Percentiles rank a stretch among this genome's conserved stretches.
Conservation (phyloP, 2,113 vertebrate species). For the Gopherus evgoodei region DNA sequence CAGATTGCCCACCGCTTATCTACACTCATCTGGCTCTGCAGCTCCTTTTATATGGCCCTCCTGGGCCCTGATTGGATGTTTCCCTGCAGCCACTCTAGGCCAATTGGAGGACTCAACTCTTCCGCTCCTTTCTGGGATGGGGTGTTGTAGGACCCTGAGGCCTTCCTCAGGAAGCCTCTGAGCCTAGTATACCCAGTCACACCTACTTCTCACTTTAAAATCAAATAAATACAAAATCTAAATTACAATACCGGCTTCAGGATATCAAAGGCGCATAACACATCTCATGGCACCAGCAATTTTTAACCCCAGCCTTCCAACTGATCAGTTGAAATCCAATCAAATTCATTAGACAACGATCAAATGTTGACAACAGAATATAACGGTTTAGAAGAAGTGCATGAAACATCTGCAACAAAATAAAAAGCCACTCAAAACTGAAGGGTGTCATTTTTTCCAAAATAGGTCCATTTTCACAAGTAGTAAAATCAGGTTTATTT, state of each 20-base stretch:
- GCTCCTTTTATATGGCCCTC: no score
- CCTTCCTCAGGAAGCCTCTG: not conserved
- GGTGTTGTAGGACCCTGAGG: no score
- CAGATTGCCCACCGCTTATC: no score
- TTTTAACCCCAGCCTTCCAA: conserved; percentile 13
- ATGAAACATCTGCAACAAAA: not conserved
- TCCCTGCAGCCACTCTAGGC: no score
- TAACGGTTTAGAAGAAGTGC: not conserved
- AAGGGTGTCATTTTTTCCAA: not conserved
- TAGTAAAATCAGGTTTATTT: not conserved
- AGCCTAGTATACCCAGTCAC: not conserved
- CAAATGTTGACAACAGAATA: not conserved
- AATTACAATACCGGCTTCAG: not conserved
- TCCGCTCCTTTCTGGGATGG: no score
- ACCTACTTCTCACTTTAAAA: not conserved
- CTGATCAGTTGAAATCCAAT: not conserved
- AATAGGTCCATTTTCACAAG: not conserved
- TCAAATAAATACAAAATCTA: not conserved
- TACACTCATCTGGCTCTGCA: no score
- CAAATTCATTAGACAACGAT: not conserved
- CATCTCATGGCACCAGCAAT: not conserved
- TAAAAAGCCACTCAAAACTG: not conserved
- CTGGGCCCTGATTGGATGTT: no score
- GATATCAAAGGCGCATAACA: not conserved
- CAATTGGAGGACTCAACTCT: no score